Conservation (phyloP, 1,140 invertebrate genomes). For the Ladona fulva region DNA sequence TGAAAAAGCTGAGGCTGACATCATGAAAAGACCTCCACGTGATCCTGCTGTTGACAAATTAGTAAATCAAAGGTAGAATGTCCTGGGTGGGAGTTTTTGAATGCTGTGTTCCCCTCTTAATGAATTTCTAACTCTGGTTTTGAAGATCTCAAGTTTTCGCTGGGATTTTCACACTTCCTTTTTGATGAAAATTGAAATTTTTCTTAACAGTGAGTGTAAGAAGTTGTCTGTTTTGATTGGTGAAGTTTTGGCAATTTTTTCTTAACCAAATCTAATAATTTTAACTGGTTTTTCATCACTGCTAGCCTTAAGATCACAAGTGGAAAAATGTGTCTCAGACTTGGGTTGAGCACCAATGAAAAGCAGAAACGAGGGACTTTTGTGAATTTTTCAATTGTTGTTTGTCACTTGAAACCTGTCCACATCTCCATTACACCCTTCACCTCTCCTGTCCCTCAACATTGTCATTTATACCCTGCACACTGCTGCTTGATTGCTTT, state of each 20-base stretch:
- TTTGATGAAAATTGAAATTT: too few species aligned
- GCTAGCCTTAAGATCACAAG: too few species aligned
- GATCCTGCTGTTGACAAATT: conserved; percentile 94
- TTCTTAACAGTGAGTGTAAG: too few species aligned
- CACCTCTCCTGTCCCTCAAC: neutral
- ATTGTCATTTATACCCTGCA: neutral
- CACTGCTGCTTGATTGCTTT: conserved; percentile 4
- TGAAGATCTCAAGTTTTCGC: too few species aligned
- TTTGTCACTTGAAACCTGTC: neutral
- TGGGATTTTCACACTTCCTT: too few species aligned
- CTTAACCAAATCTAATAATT: too few species aligned
- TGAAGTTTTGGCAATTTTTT: too few species aligned
- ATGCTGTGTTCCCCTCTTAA: conserved; percentile 1
- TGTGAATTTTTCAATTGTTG: neutral
- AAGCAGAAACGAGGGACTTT: neutral
- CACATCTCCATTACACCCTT: neutral
- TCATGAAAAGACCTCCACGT: conserved; percentile 97
- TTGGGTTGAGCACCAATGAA: too few species aligned
- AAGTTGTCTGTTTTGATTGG: too few species aligned
- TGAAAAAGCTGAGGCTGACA: conserved; percentile 95
- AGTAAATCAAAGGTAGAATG: conserved; percentile 92
- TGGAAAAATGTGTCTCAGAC: too few species aligned
- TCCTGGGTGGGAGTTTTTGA: neutral
- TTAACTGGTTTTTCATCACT: too few species aligned
- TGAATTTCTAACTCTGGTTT: neutral